These are phyloP conservation scores for Lithobates sylvaticus DNA, from an alignment of 2,797 vertebrate species.

Conservation along the genomic window DNA sequence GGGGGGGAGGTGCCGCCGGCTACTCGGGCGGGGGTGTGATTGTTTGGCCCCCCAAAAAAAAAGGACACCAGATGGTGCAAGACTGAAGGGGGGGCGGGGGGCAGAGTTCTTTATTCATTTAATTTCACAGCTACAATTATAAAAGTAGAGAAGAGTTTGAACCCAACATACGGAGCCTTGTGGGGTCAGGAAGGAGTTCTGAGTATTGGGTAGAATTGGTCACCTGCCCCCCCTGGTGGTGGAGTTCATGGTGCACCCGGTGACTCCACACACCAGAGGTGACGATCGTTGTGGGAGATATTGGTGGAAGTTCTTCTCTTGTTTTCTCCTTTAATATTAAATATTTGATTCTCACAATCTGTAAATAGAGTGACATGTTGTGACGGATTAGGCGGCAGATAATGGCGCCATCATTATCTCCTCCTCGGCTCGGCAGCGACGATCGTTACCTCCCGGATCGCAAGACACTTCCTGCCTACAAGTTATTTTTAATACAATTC, in stretches of 20 bases:
- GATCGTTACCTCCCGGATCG: slow-evolving; percentile 28
- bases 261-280: neutral
- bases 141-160: neutral
- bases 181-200: too few species aligned
- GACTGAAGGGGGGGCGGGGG: too few species aligned
- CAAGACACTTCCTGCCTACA: slow-evolving; percentile 39
- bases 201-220: too few species aligned
- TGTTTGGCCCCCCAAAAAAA: too few species aligned
- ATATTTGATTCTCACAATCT: slow-evolving; percentile 29
- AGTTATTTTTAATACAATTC: slow-evolving; percentile 42
- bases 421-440: slow-evolving; percentile 13
- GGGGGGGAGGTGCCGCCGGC: too few species aligned
- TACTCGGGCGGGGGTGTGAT: too few species aligned
- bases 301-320: neutral
- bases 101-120: too few species aligned
- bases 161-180: too few species aligned
- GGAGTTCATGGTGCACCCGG: neutral
- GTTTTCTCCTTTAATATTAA: slow-evolving; percentile 31
- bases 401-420: slow-evolving; percentile 19
- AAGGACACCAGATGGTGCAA: too few species aligned
- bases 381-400: slow-evolving; percentile 29
- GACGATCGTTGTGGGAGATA: neutral
- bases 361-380: slow-evolving; percentile 50
- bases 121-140: too few species aligned
- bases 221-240: too few species aligned